Conservation (phyloP, 2,113 vertebrate species). For the Cinclus mexicanus region DNA sequence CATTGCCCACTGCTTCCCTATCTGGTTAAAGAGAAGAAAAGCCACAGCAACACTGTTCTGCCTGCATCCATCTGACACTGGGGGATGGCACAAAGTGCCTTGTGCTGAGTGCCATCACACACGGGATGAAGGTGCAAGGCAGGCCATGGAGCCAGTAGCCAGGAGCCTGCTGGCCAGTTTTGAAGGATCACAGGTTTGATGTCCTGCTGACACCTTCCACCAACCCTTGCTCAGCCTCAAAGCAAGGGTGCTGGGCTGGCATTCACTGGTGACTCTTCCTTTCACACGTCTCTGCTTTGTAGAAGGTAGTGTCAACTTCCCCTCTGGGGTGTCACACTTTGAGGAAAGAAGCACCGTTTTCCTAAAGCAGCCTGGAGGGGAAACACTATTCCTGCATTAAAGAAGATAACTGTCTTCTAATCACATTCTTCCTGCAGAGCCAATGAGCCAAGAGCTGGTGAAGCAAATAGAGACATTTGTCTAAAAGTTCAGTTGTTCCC, state of each 20-base stretch:
- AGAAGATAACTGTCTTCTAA: not conserved
- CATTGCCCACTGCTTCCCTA: not conserved
- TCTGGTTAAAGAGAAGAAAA: not conserved
- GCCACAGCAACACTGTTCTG: not conserved
- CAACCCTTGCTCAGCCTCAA: not conserved
- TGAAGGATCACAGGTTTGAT: not conserved
- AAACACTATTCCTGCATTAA: not conserved
- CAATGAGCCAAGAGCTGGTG: not conserved
- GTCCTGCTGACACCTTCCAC: not conserved
- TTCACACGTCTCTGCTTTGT: not conserved
- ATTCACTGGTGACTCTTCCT: not conserved
- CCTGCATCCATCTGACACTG: not conserved
- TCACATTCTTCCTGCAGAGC: not conserved
- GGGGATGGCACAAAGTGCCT: not conserved
- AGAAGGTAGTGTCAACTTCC: not conserved
- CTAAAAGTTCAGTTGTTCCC: not conserved
- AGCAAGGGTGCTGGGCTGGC: not conserved
- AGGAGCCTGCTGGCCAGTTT: not conserved
- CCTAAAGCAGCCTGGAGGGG: not conserved
- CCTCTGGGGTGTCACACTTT: not conserved
- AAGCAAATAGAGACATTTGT: slow-evolving; percentile 8
- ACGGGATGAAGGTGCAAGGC: not conserved
- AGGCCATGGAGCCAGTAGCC: not conserved
- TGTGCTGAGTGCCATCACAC: not conserved
- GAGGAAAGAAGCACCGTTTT: not conserved